Percentiles rank a stretch among this genome's conserved stretches.
Evolutionary conservation across 2,888 invertebrate species (phyloP).

Genomic region (Mylabris sibirica): DNA sequence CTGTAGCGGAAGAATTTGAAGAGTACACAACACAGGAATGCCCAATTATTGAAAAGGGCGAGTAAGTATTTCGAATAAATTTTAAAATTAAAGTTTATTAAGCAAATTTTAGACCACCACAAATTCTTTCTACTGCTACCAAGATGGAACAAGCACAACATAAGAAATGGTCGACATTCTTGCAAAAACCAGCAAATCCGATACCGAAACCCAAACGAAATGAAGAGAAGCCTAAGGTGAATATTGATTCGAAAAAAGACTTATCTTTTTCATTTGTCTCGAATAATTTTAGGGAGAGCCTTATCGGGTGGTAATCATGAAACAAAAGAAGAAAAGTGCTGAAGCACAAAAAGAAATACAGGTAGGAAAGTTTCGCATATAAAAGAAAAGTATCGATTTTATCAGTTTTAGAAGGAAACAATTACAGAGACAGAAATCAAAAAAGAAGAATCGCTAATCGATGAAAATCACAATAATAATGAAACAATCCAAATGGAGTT

Average conservation of each 20-base stretch:
- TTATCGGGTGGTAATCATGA: slow-evolving; percentile 57
- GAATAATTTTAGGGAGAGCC: slow-evolving; percentile 49
- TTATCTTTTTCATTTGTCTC: neutral
- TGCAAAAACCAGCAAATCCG: slow-evolving; percentile 77
- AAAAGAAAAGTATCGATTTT: neutral
- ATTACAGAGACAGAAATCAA: slow-evolving; percentile 25
- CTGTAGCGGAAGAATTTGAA: slow-evolving; percentile 10
- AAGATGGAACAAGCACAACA: slow-evolving; percentile 59
- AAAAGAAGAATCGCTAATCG: slow-evolving; percentile 26
- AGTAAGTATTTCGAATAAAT: slow-evolving; percentile 25
- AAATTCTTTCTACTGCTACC: neutral
- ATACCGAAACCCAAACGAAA: slow-evolving; percentile 63
- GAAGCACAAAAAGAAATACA: slow-evolving; percentile 10
- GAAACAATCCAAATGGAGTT: slow-evolving; percentile 32
- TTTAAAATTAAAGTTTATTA: slow-evolving; percentile 14
- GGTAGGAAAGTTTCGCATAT: neutral
- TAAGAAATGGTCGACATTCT: slow-evolving; percentile 76
- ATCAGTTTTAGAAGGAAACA: slow-evolving; percentile 5
- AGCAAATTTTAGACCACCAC: slow-evolving; percentile 14
- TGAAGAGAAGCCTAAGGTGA: slow-evolving; percentile 51
- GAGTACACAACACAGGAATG: neutral
- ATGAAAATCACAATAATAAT: slow-evolving; percentile 26
- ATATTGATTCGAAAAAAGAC: no score
- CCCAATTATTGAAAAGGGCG: slow-evolving; percentile 18
- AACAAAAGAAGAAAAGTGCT: slow-evolving; percentile 50